Conservation (phyloP, 2,888 invertebrate species). For the Stenurella melanura region DNA sequence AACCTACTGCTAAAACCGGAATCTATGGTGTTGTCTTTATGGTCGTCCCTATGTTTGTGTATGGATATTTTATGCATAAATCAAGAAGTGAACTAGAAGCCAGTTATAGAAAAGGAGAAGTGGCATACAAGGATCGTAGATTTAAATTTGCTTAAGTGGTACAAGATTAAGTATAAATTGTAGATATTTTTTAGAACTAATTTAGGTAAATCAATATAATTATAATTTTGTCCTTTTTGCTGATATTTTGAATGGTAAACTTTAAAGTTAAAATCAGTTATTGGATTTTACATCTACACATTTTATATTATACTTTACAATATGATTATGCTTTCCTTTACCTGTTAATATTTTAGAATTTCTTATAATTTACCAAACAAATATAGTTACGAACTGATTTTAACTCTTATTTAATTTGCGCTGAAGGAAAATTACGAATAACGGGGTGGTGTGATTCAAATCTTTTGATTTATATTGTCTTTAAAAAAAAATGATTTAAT, state of each 20-base stretch:
- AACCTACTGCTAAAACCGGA: slow-evolving; percentile 76
- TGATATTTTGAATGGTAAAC: not conserved
- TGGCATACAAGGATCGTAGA: slow-evolving; percentile 85
- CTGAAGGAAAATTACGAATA: too few species aligned
- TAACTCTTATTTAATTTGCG: too few species aligned
- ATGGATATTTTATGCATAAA: slow-evolving; percentile 75
- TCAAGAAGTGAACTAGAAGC: slow-evolving; percentile 76
- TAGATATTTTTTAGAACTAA: slow-evolving; percentile 6
- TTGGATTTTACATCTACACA: too few species aligned
- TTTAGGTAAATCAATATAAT: not conserved
- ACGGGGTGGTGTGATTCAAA: too few species aligned
- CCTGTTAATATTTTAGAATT: too few species aligned
- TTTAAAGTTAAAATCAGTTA: not conserved
- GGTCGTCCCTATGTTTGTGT: slow-evolving; percentile 76
- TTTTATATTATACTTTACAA: too few species aligned
- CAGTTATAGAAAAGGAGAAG: slow-evolving; percentile 78
- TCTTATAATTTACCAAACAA: too few species aligned
- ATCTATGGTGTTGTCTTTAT: slow-evolving; percentile 69
- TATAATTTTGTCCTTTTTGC: too few species aligned
- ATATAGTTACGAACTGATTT: too few species aligned
- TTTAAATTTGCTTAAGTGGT: not conserved
- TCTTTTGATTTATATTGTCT: too few species aligned
- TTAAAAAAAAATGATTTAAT: too few species aligned
- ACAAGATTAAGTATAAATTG: not conserved
- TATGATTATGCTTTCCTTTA: too few species aligned